Base-by-base conservation (phyloP, 2,888 invertebrate genomes). In the Augiades crinisus region DNA sequence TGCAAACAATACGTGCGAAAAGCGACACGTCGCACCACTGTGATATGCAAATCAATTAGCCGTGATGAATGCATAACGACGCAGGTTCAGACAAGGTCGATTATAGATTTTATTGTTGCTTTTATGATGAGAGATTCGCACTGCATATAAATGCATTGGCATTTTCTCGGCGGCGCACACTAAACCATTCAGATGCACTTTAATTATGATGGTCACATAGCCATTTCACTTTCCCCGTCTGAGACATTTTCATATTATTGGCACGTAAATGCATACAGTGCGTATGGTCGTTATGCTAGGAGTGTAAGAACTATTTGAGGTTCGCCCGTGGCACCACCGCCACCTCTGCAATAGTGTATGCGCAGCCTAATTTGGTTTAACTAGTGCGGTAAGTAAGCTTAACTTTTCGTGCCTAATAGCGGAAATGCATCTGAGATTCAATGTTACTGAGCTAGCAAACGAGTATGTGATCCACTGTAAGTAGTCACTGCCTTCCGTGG, bases 51-150 rank as follows among this genome's bases (percentile, higher is more conserved):
- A 53, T 57, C 24, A 52, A 14, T 7, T 17, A 7, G 51, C 34
- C 21, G 14, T 37, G 37, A 37, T 44, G 44, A 51, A 44, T 51
- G 44, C 21, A 27, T 37, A 37, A 45, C 45, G 51, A 51, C 45
- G 45, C 51, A 51, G 30, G 38, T 44, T 12, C 22, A 40, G 24
- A 30, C 50, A 50, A 50, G 50, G 50, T 43, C 36, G 50, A 50
- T 50, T 50, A 50, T 50, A 50, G 50, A 50, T 43, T 50, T 50
- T 50, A 50, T 50, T 50, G 50, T 50, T 50, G 36, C 34, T 50
- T 49, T 50, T 50, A 50, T 50, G 49, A 49, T 49, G 50, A 43
- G 49, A 50, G 49, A 41, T 33, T 43, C 50, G 36, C 50, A 43
- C 43, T 50, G 50, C 50, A 43, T 50, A 50, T 21, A 43, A 43